phyloP scores from a whole-genome alignment of 2,113 vertebrate species.

The Pelmatolapia mariae region DNA sequence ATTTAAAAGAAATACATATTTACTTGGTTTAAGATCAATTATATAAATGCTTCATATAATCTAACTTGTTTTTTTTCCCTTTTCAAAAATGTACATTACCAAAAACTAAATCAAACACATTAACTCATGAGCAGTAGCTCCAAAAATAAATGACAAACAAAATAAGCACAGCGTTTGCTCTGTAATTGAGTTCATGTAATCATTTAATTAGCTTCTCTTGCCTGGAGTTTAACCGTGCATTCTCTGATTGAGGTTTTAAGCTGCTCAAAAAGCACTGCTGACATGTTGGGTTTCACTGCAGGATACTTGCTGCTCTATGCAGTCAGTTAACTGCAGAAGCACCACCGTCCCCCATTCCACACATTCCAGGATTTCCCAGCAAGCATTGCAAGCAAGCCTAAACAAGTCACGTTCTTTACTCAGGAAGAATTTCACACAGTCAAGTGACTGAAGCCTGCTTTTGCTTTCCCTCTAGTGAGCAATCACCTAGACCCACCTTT shows the following conservation, averaged over 20 bases:
- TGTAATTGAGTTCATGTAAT: not conserved
- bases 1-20: not conserved
- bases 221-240: not conserved
- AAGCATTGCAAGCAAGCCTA: slow-evolving; percentile 73
- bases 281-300: slow-evolving; percentile 59
- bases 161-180: not conserved
- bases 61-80: not conserved
- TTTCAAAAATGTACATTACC: not conserved
- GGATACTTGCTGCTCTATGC: slow-evolving; percentile 51
- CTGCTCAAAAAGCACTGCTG: slow-evolving; percentile 29
- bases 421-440: slow-evolving; percentile 66
- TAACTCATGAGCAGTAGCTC: not conserved
- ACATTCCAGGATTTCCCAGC: slow-evolving; percentile 76
- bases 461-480: not conserved
- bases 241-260: slow-evolving; percentile 12
- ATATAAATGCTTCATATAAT: not conserved
- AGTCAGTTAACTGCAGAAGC: slow-evolving; percentile 69
- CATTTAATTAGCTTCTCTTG: slow-evolving; percentile 15
- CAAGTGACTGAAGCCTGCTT: slow-evolving; percentile 48
- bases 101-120: not conserved
- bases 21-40: not conserved
- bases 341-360: slow-evolving; percentile 72
- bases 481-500: slow-evolving; percentile 2
- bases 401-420: slow-evolving; percentile 73
- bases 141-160: not conserved